Conservation (phyloP, 2,113 vertebrate genomes). For the Gnathonemus echidnorhynchus region DNA sequence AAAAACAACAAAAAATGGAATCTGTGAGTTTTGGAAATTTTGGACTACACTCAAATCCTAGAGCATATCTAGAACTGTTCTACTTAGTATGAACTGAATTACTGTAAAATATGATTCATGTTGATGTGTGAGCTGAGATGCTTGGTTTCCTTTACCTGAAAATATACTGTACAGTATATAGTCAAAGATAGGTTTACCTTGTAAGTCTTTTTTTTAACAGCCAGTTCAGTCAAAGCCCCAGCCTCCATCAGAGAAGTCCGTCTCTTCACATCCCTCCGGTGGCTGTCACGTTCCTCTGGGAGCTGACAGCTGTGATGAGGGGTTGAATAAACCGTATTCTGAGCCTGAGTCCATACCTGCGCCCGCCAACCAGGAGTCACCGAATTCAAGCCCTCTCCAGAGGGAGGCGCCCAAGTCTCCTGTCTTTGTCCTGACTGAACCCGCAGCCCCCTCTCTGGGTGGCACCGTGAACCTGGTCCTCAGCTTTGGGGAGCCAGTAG, state of each 20-base stretch:
- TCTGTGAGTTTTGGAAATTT: background rate
- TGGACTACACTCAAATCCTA: background rate
- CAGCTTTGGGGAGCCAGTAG: conserved; percentile 51
- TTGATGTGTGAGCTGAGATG: background rate
- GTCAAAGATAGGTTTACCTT: background rate
- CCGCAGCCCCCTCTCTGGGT: conserved; percentile 38
- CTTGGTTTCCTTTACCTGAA: background rate
- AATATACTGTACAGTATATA: background rate
- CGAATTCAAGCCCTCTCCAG: background rate
- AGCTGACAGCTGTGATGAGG: background rate
- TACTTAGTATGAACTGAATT: background rate
- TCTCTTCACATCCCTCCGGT: background rate
- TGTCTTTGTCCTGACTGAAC: conserved; percentile 34
- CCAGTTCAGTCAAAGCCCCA: background rate
- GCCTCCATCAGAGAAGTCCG: background rate
- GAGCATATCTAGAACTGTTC: background rate
- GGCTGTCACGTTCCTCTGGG: background rate
- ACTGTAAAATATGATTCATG: background rate
- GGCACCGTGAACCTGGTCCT: conserved; percentile 57
- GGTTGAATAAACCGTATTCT: background rate
- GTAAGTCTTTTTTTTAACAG: background rate
- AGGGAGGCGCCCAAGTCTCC: conserved; percentile 36
- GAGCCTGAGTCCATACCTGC: background rate
- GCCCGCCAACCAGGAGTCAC: background rate
- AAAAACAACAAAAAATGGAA: background rate